These are phyloP conservation scores for Brachymystax lenok DNA, from an alignment of 2,797 vertebrate species.

Conservation along the genomic window DNA sequence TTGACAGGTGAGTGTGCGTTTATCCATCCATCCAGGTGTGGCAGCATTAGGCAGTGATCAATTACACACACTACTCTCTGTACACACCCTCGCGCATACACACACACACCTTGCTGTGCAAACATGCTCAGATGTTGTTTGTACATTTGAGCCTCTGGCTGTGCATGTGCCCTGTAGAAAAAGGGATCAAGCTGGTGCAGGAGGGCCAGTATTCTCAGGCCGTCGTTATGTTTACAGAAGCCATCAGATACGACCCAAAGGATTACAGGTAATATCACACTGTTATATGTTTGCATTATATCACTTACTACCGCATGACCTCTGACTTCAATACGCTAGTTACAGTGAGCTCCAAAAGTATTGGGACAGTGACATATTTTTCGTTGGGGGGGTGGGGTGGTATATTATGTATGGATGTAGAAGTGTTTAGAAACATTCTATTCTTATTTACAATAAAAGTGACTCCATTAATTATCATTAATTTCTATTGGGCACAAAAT, in stretches of 20 bases:
- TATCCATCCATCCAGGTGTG: background rate
- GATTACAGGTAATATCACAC: constrained; percentile 69
- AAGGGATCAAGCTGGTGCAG: constrained; percentile 79
- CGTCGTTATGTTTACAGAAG: constrained; percentile 79
- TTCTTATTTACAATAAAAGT: too few species aligned
- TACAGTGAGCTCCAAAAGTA: too few species aligned
- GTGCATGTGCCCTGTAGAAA: constrained; percentile 61
- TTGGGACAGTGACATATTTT: too few species aligned
- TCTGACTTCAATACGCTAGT: background rate
- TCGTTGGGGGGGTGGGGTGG: too few species aligned
- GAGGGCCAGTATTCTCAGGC: constrained; percentile 73
- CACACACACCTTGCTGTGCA: background rate
- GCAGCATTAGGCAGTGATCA: too few species aligned
- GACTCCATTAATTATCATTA: too few species aligned
- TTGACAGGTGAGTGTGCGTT: constrained; percentile 71
- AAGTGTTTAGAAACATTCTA: too few species aligned
- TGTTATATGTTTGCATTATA: background rate
- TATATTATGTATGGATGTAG: too few species aligned
- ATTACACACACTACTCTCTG: too few species aligned
- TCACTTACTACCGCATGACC: background rate
- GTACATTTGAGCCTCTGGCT: constrained; percentile 6
- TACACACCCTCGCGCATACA: too few species aligned
- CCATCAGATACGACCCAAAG: constrained; percentile 76
- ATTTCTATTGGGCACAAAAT: too few species aligned
- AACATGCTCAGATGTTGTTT: background rate